These are phyloP conservation scores for Syngnathus floridae DNA, from an alignment of 2,113 vertebrate genomes.

Conservation along the genomic window DNA sequence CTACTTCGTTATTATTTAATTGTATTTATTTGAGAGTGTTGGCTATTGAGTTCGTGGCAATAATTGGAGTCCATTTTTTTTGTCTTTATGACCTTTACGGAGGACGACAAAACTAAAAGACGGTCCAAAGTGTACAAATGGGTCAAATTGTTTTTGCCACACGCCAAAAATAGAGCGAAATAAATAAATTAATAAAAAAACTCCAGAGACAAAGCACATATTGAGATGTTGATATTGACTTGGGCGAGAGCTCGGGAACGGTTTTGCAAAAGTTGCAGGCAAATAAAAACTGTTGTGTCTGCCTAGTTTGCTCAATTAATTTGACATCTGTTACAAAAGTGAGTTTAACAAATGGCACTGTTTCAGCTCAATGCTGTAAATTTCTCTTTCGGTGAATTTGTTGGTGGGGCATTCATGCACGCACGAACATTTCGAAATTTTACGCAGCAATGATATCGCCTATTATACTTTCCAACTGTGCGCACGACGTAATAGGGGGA, in stretches of 20 bases:
- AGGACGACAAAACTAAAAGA: background rate
- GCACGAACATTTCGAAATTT: background rate
- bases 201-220: background rate
- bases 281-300: background rate
- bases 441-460: too few species aligned
- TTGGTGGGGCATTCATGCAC: background rate
- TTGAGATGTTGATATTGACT: background rate
- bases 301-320: background rate
- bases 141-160: background rate
- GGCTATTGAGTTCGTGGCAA: background rate
- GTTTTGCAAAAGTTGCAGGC: too few species aligned
- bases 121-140: background rate
- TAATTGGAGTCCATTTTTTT: background rate
- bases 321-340: constrained; percentile 3
- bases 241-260: too few species aligned
- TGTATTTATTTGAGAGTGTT: background rate
- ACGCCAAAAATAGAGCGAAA: background rate
- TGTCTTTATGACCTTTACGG: background rate
- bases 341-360: constrained; percentile 35
- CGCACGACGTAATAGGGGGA: background rate
- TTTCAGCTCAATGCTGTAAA: constrained; percentile 67
- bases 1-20: background rate
- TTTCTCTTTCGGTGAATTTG: constrained; percentile 87
- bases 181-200: too few species aligned
- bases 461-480: background rate